Evolutionary conservation across 2,888 invertebrate species (phyloP).

Genomic region (Lasiommata megera): DNA sequence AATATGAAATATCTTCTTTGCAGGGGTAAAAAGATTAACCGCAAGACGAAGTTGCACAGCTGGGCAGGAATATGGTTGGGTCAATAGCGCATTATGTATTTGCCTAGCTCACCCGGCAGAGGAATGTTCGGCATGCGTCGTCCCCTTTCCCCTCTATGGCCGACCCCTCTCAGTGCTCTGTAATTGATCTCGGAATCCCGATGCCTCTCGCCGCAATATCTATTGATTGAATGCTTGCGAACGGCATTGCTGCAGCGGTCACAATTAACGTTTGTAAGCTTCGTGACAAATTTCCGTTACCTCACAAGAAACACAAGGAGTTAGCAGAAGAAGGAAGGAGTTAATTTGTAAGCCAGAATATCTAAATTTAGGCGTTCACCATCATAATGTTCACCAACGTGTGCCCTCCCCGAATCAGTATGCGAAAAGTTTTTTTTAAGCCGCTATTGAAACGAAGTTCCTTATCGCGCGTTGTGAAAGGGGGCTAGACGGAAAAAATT

Average conservation of each 20-base stretch:
- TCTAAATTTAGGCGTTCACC: too few relatives aligned
- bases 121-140: not conserved
- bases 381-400: too few relatives aligned
- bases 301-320: not conserved
- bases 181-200: constrained; percentile 16
- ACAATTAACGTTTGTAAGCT: not conserved
- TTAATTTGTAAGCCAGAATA: too few relatives aligned
- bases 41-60: too few relatives aligned
- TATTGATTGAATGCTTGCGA: constrained; percentile 4
- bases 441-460: too few relatives aligned
- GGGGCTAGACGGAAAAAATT: too few relatives aligned
- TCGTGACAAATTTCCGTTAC: not conserved
- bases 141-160: not conserved
- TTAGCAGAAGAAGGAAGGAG: too few relatives aligned
- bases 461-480: too few relatives aligned
- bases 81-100: not conserved
- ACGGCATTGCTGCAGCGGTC: not conserved
- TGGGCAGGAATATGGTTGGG: not conserved
- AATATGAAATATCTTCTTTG: too few relatives aligned
- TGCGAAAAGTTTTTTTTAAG: too few relatives aligned
- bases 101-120: not conserved
- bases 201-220: constrained; percentile 8
- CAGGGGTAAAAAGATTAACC: too few relatives aligned
- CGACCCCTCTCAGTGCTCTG: not conserved
- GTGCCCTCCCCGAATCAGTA: too few relatives aligned